These are phyloP conservation scores for Bovichtus diacanthus DNA, from an alignment of 2,797 vertebrate species.

Conservation along the genomic window DNA sequence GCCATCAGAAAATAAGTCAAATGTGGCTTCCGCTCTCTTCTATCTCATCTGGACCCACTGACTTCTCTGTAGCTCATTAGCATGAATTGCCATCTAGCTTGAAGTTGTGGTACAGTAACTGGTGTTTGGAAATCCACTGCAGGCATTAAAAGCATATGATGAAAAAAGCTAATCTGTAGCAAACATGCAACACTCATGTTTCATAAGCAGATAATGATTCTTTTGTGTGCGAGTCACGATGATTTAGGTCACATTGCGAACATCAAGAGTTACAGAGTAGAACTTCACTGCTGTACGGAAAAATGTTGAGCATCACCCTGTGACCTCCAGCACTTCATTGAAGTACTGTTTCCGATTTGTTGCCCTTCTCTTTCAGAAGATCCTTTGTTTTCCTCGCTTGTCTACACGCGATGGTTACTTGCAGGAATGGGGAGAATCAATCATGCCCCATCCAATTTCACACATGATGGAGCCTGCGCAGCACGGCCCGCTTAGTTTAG, in stretches of 20 bases:
- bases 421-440: slow-evolving; percentile 38
- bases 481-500: slow-evolving; percentile 34
- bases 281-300: slow-evolving; percentile 45
- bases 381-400: slow-evolving; percentile 38
- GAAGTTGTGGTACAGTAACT: slow-evolving; percentile 4
- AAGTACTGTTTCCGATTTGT: slow-evolving; percentile 28
- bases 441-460: slow-evolving; percentile 63
- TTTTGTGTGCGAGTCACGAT: slow-evolving; percentile 42
- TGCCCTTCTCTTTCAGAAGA: slow-evolving; percentile 45
- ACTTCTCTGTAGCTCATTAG: slow-evolving; percentile 5
- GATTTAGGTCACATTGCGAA: slow-evolving; percentile 57
- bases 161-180: neutral
- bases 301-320: slow-evolving; percentile 19
- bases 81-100: neutral
- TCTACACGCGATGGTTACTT: slow-evolving; percentile 4
- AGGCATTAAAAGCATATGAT: neutral
- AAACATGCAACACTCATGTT: slow-evolving; percentile 2
- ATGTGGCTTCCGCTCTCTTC: neutral
- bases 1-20: slow-evolving; percentile 9
- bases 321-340: slow-evolving; percentile 42
- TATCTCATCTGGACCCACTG: neutral
- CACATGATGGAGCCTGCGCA: slow-evolving; percentile 46
- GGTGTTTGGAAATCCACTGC: neutral
- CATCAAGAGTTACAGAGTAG: slow-evolving; percentile 22
- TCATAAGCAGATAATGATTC: slow-evolving; percentile 30